Evolutionary conservation across 92 coral and sea anemone genomes (phyloP), one percentile per base, ranked within the genome.

Genomic region (Siderastrea siderea): DNA sequence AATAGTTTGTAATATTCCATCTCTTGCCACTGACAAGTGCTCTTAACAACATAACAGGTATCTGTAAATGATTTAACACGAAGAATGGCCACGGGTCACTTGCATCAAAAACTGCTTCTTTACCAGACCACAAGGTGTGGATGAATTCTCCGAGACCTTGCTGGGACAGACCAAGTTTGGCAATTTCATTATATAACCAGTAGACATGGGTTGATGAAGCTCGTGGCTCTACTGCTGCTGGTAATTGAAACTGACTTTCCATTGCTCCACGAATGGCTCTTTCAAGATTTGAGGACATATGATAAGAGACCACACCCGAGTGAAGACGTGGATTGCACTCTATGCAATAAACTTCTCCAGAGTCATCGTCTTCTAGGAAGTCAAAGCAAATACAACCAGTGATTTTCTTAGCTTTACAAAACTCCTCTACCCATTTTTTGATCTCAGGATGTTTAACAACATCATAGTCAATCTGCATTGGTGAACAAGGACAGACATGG

Each of bases 241-340:
- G 7, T 17, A 90, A 52, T 19, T 57, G 62, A 50, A 45, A 87
- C 60, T 85, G 77, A 11, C 54, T 67, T 17, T 90, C 93, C 78
- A 86, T n/a, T 7, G 83, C 90, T 4, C 78, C 93, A 45, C 79
- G 90, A 13, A 90, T 69, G 19, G 83, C 90, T 19, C 47, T 63
- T 48, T 87, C 93, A 45, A 90, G 90, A 46, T 79, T 73, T 19
- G 93, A 57, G 60, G 80, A 58, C 74, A 73, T 57, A 74, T 86
- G 86, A 69, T 85, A 81, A 3, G 78, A 80, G 12, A 81, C 62
- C n/a, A 90, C 44, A 3, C 70, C 14, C 0, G 93, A 90, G 62
- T 90, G 93, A 38, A 90, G 93, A 10, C 93, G 86, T 19, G 93
- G 93, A 72, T 90, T 90, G 75, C 93, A 90, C 78, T 90, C 93